Conservation (phyloP, 2,888 invertebrate species). For the Cosmopolites sordidus region DNA sequence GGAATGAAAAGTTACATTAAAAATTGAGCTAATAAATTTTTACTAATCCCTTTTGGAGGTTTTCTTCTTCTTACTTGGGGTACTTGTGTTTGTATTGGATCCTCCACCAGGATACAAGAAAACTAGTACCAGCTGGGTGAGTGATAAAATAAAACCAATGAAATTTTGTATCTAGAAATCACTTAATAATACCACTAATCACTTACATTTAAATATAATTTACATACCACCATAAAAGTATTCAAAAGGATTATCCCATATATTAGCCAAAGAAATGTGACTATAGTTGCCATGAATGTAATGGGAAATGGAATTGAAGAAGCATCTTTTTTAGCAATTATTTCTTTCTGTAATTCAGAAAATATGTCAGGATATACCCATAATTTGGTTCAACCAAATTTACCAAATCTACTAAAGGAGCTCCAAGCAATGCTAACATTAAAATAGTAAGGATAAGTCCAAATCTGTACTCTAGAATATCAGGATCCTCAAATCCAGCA, state of each 20-base stretch:
- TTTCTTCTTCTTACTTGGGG: conserved; percentile 30
- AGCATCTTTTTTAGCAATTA: conserved; percentile 77
- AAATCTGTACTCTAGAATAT: conserved; percentile 62
- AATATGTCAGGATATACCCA: neutral
- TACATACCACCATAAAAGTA: conserved; percentile 66
- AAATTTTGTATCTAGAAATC: conserved; percentile 65
- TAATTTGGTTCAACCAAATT: conserved; percentile 29
- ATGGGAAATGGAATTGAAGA: conserved; percentile 85
- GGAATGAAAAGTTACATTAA: no score
- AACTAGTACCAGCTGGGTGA: conserved; percentile 64
- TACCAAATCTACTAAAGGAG: conserved; percentile 67
- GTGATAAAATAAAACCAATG: conserved; percentile 58
- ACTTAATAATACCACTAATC: neutral
- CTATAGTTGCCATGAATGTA: conserved; percentile 75
- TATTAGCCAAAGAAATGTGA: conserved; percentile 72
- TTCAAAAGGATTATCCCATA: conserved; percentile 77
- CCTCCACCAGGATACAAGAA: conserved; percentile 58
- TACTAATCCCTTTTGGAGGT: conserved; percentile 18
- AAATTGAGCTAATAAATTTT: no score
- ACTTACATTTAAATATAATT: neutral
- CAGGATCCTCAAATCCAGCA: conserved; percentile 61
- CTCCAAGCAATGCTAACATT: conserved; percentile 63
- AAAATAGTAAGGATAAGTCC: conserved; percentile 67
- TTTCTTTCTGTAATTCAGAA: conserved; percentile 58
- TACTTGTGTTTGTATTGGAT: conserved; percentile 5